Evolutionary conservation across 2,797 vertebrate genomes (phyloP).

Genomic region (Macroramphosus scolopax): DNA sequence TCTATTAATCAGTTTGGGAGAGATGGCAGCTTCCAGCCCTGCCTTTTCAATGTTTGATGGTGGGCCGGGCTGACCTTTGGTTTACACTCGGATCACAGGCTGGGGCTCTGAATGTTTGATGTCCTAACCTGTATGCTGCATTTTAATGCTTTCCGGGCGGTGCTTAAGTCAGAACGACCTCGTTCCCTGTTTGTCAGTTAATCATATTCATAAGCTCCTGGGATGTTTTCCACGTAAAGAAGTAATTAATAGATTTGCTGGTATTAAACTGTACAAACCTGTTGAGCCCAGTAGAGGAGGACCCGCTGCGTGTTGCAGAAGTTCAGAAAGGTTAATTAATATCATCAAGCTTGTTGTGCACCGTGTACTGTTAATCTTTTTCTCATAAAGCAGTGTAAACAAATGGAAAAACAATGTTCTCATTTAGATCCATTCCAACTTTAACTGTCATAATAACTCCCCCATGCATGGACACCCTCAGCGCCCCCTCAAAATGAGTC

Average conservation of each 20-base stretch:
- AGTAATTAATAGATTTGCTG: background rate
- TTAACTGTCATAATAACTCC: slow-evolving; percentile 33
- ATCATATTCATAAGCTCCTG: background rate
- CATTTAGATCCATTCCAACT: background rate
- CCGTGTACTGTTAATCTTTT: background rate
- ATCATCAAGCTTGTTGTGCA: background rate
- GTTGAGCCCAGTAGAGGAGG: background rate
- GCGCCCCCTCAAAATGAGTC: slow-evolving; percentile 6
- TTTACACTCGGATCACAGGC: slow-evolving; percentile 56
- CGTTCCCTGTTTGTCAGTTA: background rate
- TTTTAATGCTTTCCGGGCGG: slow-evolving; percentile 28
- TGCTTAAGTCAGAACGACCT: slow-evolving; percentile 2
- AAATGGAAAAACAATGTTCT: background rate
- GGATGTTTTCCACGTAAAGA: background rate
- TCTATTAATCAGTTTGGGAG: slow-evolving; percentile 7
- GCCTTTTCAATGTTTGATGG: slow-evolving; percentile 48
- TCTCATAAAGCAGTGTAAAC: background rate
- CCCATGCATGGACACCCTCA: slow-evolving; percentile 8
- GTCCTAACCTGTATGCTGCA: slow-evolving; percentile 28
- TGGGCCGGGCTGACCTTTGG: slow-evolving; percentile 54
- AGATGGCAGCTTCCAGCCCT: slow-evolving; percentile 15
- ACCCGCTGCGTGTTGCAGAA: no score
- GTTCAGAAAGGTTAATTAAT: background rate
- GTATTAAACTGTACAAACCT: background rate
- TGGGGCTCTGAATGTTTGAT: slow-evolving; percentile 52